Evolutionary conservation across 2,113 vertebrate genomes (phyloP).

Genomic region (Speoplatyrhinus poulsoni): DNA sequence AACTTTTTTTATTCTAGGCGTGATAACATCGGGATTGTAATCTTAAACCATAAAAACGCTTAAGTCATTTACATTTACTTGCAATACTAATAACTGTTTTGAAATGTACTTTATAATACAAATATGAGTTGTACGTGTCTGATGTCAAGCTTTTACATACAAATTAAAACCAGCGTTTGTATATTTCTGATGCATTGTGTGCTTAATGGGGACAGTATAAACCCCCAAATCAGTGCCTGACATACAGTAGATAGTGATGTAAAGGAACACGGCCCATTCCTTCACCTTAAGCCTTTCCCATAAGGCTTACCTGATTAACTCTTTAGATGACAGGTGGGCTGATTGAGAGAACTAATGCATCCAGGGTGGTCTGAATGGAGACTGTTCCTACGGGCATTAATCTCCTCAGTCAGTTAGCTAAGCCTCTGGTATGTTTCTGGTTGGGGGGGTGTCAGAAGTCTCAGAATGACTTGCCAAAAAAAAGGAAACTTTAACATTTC

Average conservation of each 20-base stretch:
- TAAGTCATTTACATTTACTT: no score
- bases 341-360: slow-evolving; percentile 49
- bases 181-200: neutral
- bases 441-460: no score
- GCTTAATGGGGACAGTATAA: neutral
- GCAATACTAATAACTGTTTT: no score
- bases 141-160: neutral
- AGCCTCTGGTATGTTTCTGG: slow-evolving; percentile 10
- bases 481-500: no score
- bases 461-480: no score
- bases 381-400: slow-evolving; percentile 52
- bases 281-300: slow-evolving; percentile 18
- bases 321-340: slow-evolving; percentile 36
- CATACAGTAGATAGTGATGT: neutral
- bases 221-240: neutral
- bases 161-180: neutral
- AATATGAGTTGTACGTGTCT: no score
- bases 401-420: slow-evolving; percentile 39
- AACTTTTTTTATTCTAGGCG: neutral
- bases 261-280: neutral
- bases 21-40: no score
- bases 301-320: neutral
- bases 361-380: slow-evolving; percentile 29
- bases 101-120: no score
- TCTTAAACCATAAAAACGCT: no score